A percentile compares a stretch with the other conserved stretches of the same genome.
phyloP scores from a whole-genome alignment of 2,113 vertebrate genomes.

The Petromus typicus region DNA sequence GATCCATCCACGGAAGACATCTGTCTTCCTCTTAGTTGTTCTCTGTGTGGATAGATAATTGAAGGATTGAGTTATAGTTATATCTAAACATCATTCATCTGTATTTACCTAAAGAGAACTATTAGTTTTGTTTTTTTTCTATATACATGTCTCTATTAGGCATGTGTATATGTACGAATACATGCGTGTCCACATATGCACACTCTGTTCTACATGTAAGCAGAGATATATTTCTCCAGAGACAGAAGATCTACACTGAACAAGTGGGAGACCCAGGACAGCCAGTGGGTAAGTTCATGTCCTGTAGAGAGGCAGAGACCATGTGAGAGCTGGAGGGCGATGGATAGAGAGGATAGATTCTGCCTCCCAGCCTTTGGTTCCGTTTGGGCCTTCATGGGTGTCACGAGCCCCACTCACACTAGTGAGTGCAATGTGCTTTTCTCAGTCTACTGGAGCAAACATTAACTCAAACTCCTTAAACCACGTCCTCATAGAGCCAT shows the following conservation, averaged over 20 bases:
- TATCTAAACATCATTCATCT: neutral
- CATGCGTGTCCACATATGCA: neutral
- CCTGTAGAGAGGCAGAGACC: neutral
- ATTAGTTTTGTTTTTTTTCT: neutral
- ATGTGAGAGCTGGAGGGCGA: no score
- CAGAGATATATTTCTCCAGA: neutral
- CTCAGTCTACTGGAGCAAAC: no score
- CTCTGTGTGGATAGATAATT: neutral
- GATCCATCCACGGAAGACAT: neutral
- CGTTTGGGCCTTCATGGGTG: no score
- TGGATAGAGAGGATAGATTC: neutral
- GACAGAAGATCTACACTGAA: neutral
- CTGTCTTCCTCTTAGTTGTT: neutral
- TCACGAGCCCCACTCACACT: neutral
- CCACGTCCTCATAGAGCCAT: no score
- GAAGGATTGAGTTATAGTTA: neutral
- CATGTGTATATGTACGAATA: neutral
- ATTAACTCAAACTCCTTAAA: no score
- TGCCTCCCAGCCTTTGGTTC: neutral
- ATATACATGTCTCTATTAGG: neutral
- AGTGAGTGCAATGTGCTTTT: neutral
- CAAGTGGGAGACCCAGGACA: neutral
- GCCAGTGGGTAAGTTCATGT: neutral
- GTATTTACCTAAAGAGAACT: neutral
- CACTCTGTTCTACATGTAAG: neutral